Evolutionary conservation across 2,797 vertebrate genomes (phyloP).

Genomic region (Aphelocoma californica): DNA sequence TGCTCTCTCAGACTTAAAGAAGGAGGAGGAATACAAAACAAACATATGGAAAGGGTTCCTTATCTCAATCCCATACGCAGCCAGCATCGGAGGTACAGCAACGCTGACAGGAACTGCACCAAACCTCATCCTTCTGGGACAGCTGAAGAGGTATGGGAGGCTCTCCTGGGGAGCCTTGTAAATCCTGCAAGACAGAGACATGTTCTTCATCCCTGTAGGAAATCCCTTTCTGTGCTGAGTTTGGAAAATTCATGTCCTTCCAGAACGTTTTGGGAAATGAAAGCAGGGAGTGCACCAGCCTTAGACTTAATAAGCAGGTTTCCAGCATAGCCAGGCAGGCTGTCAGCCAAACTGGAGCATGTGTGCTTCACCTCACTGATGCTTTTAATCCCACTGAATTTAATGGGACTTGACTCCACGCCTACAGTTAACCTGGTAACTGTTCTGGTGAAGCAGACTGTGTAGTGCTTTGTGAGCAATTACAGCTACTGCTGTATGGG

Average conservation of each 20-base stretch:
- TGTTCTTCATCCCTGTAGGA: background rate
- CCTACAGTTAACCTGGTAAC: background rate
- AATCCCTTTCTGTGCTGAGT: background rate
- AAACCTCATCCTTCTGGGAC: conserved; percentile 95
- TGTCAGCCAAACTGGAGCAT: background rate
- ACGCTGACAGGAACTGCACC: conserved; percentile 94
- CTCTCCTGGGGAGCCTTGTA: background rate
- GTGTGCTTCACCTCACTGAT: background rate
- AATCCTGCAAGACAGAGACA: background rate
- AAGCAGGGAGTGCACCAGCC: background rate
- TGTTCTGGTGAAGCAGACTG: background rate
- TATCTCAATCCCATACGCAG: conserved; percentile 94
- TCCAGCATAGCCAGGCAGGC: background rate
- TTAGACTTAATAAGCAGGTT: background rate
- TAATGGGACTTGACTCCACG: background rate
- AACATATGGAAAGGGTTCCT: conserved; percentile 97
- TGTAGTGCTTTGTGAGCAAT: background rate
- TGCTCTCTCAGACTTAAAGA: conserved; percentile 72
- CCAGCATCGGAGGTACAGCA: conserved; percentile 95
- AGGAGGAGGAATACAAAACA: conserved; percentile 84
- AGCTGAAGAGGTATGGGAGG: conserved; percentile 87
- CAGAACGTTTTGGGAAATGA: background rate
- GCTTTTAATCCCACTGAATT: background rate
- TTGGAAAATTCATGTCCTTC: background rate
- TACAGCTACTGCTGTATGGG: background rate